phyloP scores from a whole-genome alignment of 2,888 invertebrate genomes.

The Myopa tessellatipennis region DNA sequence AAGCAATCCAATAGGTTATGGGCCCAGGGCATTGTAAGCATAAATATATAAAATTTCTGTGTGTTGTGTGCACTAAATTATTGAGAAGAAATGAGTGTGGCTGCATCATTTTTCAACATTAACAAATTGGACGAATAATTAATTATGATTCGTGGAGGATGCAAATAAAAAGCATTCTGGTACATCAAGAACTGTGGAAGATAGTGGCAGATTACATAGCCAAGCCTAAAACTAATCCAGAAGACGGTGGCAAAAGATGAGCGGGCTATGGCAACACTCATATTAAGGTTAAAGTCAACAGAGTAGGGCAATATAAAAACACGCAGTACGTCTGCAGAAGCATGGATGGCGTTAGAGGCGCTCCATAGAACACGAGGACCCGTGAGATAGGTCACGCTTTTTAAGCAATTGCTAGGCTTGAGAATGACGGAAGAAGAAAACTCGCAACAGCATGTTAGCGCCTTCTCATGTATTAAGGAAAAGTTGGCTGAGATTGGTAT shows the following conservation, averaged over 20 bases:
- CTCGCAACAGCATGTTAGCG: slow-evolving; percentile 23
- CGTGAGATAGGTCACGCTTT: slow-evolving; percentile 30
- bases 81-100: no score
- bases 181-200: slow-evolving; percentile 35
- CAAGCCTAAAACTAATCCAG: not conserved
- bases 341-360: slow-evolving; percentile 11
- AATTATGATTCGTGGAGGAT: slow-evolving; percentile 36
- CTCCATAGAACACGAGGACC: slow-evolving; percentile 19
- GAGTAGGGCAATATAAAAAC: not conserved
- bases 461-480: slow-evolving; percentile 26
- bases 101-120: not conserved
- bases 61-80: not conserved
- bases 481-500: slow-evolving; percentile 41
- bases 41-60: not conserved
- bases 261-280: slow-evolving; percentile 39
- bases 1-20: slow-evolving; percentile 18
- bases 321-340: not conserved
- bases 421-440: slow-evolving; percentile 11
- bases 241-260: slow-evolving; percentile 23
- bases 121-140: slow-evolving; percentile 28
- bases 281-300: slow-evolving; percentile 22
- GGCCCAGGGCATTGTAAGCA: slow-evolving; percentile 2
- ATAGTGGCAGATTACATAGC: slow-evolving; percentile 4
- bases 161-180: slow-evolving; percentile 20
- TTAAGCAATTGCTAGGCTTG: slow-evolving; percentile 26